Percentiles rank a stretch among this genome's conserved stretches.
Conservation (phyloP, 2,113 vertebrate genomes). For the Rhabdomys dilectus region DNA sequence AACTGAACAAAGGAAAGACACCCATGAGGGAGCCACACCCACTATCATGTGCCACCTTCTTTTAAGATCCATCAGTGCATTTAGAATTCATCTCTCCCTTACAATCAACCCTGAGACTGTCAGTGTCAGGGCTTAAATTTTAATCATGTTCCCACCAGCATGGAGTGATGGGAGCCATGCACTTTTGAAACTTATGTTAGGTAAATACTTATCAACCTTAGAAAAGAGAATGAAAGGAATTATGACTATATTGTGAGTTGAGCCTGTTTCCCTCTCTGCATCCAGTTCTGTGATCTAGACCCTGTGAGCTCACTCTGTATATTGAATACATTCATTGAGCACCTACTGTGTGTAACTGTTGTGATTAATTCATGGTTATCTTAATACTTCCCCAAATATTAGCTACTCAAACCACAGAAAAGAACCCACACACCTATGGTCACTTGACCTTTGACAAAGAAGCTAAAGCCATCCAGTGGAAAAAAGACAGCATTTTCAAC, state of each 20-base stretch:
- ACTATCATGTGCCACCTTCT: not conserved
- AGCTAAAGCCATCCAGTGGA: no score
- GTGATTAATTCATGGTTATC: not conserved
- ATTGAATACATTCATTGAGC: not conserved
- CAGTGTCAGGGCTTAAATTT: not conserved
- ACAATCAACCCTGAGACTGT: not conserved
- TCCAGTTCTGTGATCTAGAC: not conserved
- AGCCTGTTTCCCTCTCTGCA: not conserved
- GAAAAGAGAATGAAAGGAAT: not conserved
- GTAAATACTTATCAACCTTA: not conserved
- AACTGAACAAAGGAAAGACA: no score
- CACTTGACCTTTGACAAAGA: no score
- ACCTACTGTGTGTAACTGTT: not conserved
- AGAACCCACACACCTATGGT: no score
- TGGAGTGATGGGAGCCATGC: no score
- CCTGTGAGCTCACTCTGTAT: not conserved
- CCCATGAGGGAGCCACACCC: no score
- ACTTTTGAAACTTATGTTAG: no score
- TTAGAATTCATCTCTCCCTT: not conserved
- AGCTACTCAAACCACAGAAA: not conserved
- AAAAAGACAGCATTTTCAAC: no score
- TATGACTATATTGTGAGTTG: not conserved
- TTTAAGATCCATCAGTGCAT: not conserved
- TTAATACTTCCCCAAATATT: not conserved
- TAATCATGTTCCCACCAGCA: no score